phyloP scores from a whole-genome alignment of 2,113 vertebrate species.

The Pogona vitticeps region DNA sequence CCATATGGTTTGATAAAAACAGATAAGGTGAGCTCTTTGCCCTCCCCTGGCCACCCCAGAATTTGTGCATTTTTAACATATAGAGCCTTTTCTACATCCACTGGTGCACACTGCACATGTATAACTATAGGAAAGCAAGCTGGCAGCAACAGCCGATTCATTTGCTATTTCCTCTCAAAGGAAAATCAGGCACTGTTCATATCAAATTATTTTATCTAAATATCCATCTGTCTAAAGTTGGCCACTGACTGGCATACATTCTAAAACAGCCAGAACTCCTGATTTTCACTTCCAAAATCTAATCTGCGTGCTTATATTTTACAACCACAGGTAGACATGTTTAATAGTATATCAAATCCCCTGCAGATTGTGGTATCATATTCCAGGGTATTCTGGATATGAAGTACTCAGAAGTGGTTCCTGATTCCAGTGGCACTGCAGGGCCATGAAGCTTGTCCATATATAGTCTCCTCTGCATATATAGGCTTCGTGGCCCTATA shows the following conservation, averaged over 20 bases:
- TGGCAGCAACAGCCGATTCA: not conserved
- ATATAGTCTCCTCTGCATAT: too few relatives aligned
- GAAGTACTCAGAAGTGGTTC: too few relatives aligned
- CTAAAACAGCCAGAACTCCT: not conserved
- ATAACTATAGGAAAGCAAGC: not conserved
- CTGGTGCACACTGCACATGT: not conserved
- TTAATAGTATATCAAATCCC: too few relatives aligned
- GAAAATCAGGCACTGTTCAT: not conserved
- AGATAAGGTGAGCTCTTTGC: not conserved
- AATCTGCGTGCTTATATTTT: too few relatives aligned
- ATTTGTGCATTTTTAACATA: not conserved
- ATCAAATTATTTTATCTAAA: not conserved
- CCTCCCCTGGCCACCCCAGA: not conserved
- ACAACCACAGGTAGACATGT: too few relatives aligned
- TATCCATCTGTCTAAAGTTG: not conserved
- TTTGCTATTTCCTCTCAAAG: not conserved
- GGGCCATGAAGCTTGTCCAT: not conserved
- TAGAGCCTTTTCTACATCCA: not conserved
- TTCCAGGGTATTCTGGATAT: too few relatives aligned
- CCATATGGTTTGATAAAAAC: not conserved
- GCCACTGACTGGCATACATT: not conserved
- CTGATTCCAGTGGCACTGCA: too few relatives aligned
- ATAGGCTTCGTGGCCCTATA: too few relatives aligned
- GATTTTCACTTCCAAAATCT: not conserved
- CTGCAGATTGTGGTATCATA: too few relatives aligned